Base-by-base conservation (phyloP, 1,140 invertebrate species). In the Zaprionus camerounensis region DNA sequence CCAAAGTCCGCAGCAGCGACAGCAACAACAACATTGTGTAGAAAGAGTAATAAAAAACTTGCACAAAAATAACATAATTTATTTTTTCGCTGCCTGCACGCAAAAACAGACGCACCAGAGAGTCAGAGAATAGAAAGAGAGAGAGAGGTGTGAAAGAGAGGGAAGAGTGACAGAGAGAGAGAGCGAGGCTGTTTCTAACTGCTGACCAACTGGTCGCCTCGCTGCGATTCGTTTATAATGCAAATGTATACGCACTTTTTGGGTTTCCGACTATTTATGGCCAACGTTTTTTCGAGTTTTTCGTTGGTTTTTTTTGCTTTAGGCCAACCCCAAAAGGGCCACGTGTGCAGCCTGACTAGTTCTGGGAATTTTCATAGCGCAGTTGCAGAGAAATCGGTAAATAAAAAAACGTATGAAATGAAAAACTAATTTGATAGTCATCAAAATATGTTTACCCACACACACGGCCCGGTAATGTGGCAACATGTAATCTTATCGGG, bases 51-150 rank as follows among this genome's bases (percentile, higher is more conserved):
- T 73, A 71, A 88, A 75, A 88, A 90, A 88, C 85, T 90, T 90
- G 85, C 85, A 88, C 85, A 88, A 88, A 88, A 88, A 88, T 88
- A 88, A 90, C 81, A 88, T 88, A 90, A 88, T 88, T 88, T 88
- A 88, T 88, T 85, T 88, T 78, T 49, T 70, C 51, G 49, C n/a
- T 73, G 71, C 77, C 62, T 87, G 84, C 85, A 88, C 84, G 85
- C 84, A 81, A 71, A 71, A 81, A 81, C 63, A 68, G 31, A 64
- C 59, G 58, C 51, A 64, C 20, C 38, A 78, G 55, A 78, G 63
- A 64, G 67, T 41, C 36, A 69, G 31, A 70, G 49, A 72, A 62
- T 53, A 72, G 36, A 68, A 20, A 15, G 26, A 49, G 53, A 61
- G 5, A 41, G 31, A 53, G 49, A 36, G 44, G 15, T 41, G 38